These are phyloP conservation scores for Crossocerus cetratus DNA, from an alignment of 2,888 invertebrate species.

Conservation along the genomic window DNA sequence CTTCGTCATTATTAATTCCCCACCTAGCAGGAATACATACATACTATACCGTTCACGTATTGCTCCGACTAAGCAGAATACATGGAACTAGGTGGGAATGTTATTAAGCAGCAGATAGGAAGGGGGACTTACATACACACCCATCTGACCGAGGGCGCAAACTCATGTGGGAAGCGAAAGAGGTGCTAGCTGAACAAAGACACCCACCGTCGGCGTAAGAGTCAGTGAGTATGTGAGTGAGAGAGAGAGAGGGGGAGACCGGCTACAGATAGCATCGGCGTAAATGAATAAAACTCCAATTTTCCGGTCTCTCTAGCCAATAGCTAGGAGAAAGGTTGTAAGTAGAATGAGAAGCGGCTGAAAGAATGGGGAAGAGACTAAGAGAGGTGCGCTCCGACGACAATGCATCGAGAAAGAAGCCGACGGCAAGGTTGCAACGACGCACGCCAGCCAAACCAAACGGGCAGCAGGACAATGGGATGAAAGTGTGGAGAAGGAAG, in stretches of 20 bases:
- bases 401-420: background rate
- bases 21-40: background rate
- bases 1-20: background rate
- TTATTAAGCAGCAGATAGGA: background rate
- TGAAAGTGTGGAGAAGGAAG: background rate
- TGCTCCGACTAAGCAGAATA: background rate
- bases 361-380: background rate
- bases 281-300: constrained; percentile 58
- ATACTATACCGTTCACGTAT: too few species aligned
- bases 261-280: constrained; percentile 13
- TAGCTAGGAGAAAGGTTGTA: background rate
- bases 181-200: too few species aligned
- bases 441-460: background rate
- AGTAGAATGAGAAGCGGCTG: background rate
- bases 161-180: too few species aligned
- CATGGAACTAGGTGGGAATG: background rate
- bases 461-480: background rate
- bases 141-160: too few species aligned
- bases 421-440: too few species aligned
- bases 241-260: background rate
- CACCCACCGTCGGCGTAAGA: too few species aligned
- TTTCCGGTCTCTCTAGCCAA: constrained; percentile 27
- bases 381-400: background rate
- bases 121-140: background rate
- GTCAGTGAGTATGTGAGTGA: too few species aligned